Evolutionary conservation across 1,140 invertebrate species (phyloP).

Genomic region (Tribolium castaneum): DNA sequence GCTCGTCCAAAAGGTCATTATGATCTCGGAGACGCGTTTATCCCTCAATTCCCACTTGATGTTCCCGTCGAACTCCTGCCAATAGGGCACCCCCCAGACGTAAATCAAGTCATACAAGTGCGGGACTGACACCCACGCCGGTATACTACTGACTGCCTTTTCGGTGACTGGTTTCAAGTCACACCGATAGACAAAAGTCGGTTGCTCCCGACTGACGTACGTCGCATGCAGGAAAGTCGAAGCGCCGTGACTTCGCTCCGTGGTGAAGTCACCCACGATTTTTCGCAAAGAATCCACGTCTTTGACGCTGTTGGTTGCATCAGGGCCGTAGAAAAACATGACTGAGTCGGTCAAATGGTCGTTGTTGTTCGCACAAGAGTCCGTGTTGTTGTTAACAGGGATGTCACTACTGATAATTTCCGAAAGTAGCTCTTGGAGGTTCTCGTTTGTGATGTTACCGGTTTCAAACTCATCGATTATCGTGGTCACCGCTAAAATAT

Average conservation of each 20-base stretch:
- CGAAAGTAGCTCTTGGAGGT: constrained; percentile 69
- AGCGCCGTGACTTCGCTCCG: constrained; percentile 78
- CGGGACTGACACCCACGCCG: constrained; percentile 79
- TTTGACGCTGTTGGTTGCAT: constrained; percentile 66
- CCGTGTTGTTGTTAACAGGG: constrained; percentile 67
- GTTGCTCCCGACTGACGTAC: constrained; percentile 70
- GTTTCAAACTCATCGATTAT: constrained; percentile 68
- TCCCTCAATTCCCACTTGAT: constrained; percentile 77
- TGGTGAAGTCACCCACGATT: constrained; percentile 75
- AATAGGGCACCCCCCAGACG: constrained; percentile 80
- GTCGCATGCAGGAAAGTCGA: constrained; percentile 75
- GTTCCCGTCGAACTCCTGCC: constrained; percentile 65
- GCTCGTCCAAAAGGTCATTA: constrained; percentile 81
- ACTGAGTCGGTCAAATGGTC: constrained; percentile 79
- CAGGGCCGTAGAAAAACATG: constrained; percentile 78
- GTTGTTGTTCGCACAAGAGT: constrained; percentile 73
- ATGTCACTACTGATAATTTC: constrained; percentile 72
- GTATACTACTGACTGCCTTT: constrained; percentile 71
- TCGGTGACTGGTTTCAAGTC: constrained; percentile 78
- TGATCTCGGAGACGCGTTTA: constrained; percentile 78
- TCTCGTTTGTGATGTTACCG: constrained; percentile 67
- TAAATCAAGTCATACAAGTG: constrained; percentile 84
- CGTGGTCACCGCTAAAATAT: constrained; percentile 66
- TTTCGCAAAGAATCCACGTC: constrained; percentile 70
- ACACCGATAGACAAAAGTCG: constrained; percentile 78